Base-by-base conservation (phyloP, 2,797 vertebrate genomes). In the Harpagifer antarcticus region DNA sequence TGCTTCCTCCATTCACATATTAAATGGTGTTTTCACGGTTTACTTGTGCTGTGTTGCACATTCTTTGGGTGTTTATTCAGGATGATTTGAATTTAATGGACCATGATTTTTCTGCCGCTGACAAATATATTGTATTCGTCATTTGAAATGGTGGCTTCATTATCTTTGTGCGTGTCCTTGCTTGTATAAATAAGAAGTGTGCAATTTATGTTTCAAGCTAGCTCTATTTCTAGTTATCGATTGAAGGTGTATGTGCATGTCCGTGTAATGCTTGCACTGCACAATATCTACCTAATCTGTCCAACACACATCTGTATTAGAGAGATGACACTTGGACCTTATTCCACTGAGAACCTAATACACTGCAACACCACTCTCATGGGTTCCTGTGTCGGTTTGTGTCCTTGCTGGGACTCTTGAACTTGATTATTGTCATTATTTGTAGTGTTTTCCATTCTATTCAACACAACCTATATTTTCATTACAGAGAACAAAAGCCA, bases 401-500 rank as follows among this genome's bases (percentile, higher is more conserved):
- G 65, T 47, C 27, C 45, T 57, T 52, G 43, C 7, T 60, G 14
- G 19, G 27, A 14, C 10, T 37, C 37, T 56, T 69, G n/a, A 73
- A 53, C 33, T 37, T 37, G 33, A 37, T 37, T 37, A 33, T 37
- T 37, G 1, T 37, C 6, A 37, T 37, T 37, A 37, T 37, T 37
- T 37, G 33, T 15, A 57, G 2, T 15, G 47, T 40, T 47, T 19
- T 66, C 68, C 16, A 58, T 58, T 66, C 5, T 20, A 44, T 60
- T 57, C 12, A 64, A 71, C 59, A 59, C 74, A 33, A 16, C 40
- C 20, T 13, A 16, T 31, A 71, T 31, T 23, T 61, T 49, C 67
- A 76, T 77, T 66, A 56, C 9, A 27, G 16, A 47, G 60, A 67
- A 60, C 44, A 74, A 78, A 72, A 42, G 31, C 37, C 20, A 15